Conservation (phyloP, 2,113 vertebrate genomes). For the Oxygymnocypris stewartii region DNA sequence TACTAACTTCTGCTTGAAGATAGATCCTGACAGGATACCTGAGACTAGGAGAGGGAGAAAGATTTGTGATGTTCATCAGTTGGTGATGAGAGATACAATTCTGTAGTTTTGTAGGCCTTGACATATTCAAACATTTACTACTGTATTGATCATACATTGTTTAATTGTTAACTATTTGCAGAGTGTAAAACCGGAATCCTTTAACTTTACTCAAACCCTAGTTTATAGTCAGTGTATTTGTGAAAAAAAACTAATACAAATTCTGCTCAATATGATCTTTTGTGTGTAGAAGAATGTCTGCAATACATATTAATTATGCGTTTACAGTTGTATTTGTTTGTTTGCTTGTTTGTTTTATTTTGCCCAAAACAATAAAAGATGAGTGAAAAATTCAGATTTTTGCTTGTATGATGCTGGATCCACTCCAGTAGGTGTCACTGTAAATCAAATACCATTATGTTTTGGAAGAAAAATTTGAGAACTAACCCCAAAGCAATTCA, state of each 20-base stretch:
- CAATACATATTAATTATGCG: no score
- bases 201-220: background rate
- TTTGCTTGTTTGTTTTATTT: no score
- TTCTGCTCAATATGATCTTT: no score
- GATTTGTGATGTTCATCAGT: background rate
- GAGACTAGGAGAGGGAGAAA: slow-evolving; percentile 19
- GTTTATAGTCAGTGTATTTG: no score
- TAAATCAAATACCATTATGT: background rate
- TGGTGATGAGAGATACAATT: background rate
- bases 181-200: background rate
- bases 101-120: no score
- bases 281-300: no score
- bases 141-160: background rate
- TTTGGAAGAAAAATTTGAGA: background rate
- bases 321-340: no score
- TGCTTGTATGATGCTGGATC: background rate
- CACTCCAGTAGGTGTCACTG: background rate
- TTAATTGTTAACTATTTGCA: background rate
- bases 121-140: background rate
- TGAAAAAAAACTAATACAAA: no score
- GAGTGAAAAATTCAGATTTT: no score
- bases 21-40: slow-evolving; percentile 43
- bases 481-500: background rate
- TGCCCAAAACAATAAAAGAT: no score
- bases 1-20: slow-evolving; percentile 41